phyloP scores from a whole-genome alignment of 2,888 invertebrate species.

The Mesorhabditis sp. region DNA sequence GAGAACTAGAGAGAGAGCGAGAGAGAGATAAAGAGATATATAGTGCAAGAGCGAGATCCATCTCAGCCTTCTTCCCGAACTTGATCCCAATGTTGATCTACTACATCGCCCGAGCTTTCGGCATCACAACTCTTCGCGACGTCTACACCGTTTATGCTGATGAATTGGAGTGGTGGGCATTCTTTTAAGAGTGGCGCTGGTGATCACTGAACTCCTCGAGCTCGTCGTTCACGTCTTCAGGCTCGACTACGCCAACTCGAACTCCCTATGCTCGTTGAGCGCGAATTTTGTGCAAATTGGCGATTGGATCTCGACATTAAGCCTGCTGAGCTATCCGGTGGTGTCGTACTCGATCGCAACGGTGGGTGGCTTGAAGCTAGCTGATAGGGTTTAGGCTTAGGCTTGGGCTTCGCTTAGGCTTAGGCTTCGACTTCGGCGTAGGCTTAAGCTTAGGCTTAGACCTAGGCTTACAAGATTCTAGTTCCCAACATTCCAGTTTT shows the following conservation, averaged over 20 bases:
- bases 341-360: background rate
- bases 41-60: background rate
- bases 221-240: background rate
- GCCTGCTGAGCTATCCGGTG: background rate
- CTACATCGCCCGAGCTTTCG: slow-evolving; percentile 3
- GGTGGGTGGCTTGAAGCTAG: background rate
- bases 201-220: too few relatives aligned
- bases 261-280: background rate
- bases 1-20: background rate
- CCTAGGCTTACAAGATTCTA: background rate
- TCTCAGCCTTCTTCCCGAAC: background rate
- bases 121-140: background rate
- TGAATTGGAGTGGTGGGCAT: background rate
- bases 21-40: too few relatives aligned
- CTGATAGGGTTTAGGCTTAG: too few relatives aligned
- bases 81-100: background rate
- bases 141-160: background rate
- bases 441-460: background rate
- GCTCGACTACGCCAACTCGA: background rate
- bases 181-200: too few relatives aligned
- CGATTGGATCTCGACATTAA: background rate
- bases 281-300: slow-evolving; percentile 2
- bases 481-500: background rate
- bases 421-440: too few relatives aligned
- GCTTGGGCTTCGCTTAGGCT: too few relatives aligned